phyloP scores from a whole-genome alignment of 1,140 invertebrate species.

The Drosophila lini region DNA sequence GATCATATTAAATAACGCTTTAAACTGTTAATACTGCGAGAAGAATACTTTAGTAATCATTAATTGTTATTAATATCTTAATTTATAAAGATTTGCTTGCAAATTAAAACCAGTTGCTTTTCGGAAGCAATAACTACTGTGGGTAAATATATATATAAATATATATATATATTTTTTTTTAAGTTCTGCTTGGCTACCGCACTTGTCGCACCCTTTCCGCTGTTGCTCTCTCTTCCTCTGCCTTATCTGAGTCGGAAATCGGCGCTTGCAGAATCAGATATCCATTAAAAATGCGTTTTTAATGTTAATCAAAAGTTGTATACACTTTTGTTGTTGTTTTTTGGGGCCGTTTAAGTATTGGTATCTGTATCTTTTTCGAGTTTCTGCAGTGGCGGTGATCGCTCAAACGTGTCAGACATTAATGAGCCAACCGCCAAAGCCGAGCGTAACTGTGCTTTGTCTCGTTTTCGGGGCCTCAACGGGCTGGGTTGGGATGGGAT shows the following conservation, averaged over 20 bases:
- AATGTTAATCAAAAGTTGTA: constrained; percentile 65
- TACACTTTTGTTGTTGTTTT: constrained; percentile 25
- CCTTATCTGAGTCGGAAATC: constrained; percentile 43
- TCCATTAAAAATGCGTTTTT: constrained; percentile 68
- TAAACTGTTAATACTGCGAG: neutral
- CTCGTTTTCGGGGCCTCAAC: constrained; percentile 15
- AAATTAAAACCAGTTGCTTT: constrained; percentile 6
- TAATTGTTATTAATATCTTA: neutral
- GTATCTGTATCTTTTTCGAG: constrained; percentile 31
- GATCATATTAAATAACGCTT: neutral
- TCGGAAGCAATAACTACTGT: constrained; percentile 3
- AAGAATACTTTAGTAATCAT: neutral
- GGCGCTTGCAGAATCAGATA: constrained; percentile 40
- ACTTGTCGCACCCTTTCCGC: constrained; percentile 43
- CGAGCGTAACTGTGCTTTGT: constrained; percentile 60
- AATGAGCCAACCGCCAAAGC: constrained; percentile 56
- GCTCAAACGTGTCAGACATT: constrained; percentile 74
- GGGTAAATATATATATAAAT: neutral
- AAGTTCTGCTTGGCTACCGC: constrained; percentile 56
- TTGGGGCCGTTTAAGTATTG: constrained; percentile 32
- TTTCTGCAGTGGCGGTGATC: constrained; percentile 57
- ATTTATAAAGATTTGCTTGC: neutral
- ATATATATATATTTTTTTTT: constrained; percentile 2
- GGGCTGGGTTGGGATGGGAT: neutral
- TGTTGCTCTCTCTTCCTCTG: neutral